These are phyloP conservation scores for Clarias macrocephalus DNA, from an alignment of 2,113 vertebrate genomes.

Conservation along the genomic window DNA sequence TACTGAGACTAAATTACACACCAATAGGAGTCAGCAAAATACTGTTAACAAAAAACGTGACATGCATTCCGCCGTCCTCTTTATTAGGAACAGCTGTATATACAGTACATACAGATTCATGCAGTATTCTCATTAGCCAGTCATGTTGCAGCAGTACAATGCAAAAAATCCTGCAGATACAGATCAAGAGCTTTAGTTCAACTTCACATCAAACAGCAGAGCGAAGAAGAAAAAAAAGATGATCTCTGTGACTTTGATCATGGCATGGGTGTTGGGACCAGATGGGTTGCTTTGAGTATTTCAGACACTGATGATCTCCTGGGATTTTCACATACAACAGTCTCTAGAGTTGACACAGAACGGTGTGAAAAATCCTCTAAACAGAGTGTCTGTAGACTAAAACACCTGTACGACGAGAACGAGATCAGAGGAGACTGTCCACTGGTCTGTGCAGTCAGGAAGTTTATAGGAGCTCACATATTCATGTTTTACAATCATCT, in stretches of 20 bases:
- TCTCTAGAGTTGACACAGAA: too few species aligned
- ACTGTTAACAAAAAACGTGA: neutral
- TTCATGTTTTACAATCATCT: too few species aligned
- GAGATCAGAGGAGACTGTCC: too few species aligned
- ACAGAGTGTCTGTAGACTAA: neutral
- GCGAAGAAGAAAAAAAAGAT: neutral
- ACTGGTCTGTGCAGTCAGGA: too few species aligned
- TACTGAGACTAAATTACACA: neutral
- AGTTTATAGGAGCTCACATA: too few species aligned
- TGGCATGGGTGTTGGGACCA: neutral
- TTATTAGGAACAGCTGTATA: neutral
- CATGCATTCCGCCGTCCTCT: neutral
- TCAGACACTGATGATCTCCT: neutral
- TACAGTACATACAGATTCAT: neutral
- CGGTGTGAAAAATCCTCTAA: too few species aligned
- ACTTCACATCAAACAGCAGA: neutral
- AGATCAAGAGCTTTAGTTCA: neutral
- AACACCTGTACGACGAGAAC: too few species aligned
- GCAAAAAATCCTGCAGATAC: neutral
- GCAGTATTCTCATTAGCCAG: neutral
- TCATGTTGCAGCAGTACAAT: neutral
- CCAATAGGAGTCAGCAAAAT: neutral
- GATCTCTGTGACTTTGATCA: neutral
- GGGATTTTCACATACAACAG: too few species aligned
- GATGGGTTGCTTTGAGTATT: neutral